Percentiles rank a stretch among this genome's conserved stretches.
Conservation (phyloP, 2,113 vertebrate genomes). For the Uropsilus gracilis region DNA sequence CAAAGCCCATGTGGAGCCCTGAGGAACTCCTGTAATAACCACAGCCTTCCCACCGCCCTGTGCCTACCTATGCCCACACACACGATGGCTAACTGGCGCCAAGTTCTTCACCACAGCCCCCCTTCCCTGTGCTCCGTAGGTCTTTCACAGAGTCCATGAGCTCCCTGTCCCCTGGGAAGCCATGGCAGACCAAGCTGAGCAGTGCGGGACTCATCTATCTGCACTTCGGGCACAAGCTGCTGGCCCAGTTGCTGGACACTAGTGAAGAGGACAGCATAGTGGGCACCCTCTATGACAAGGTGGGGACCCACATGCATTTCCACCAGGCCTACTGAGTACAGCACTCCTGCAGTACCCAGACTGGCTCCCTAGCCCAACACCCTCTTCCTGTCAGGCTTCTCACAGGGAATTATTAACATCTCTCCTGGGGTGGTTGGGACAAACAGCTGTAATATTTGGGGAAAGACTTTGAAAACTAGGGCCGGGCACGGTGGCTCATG, state of each 20-base stretch:
- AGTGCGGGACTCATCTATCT: slow-evolving; percentile 95
- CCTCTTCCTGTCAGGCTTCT: not conserved
- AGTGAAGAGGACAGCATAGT: slow-evolving; percentile 86
- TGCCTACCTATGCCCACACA: no score
- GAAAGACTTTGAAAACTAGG: not conserved
- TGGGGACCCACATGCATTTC: not conserved
- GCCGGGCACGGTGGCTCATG: no score
- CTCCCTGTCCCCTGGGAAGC: slow-evolving; percentile 91
- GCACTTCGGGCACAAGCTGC: slow-evolving; percentile 92
- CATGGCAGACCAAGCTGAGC: slow-evolving; percentile 96
- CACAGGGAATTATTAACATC: not conserved
- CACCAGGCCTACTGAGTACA: not conserved
- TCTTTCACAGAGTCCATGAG: slow-evolving; percentile 91
- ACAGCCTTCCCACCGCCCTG: no score
- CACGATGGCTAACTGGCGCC: not conserved
- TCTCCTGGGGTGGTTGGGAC: not conserved
- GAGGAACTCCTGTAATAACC: not conserved
- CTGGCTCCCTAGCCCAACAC: not conserved
- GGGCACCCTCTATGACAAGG: slow-evolving; percentile 91
- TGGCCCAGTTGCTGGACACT: slow-evolving; percentile 87
- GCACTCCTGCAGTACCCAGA: not conserved
- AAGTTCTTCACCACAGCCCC: not conserved
- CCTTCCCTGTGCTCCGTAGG: slow-evolving; percentile 79
- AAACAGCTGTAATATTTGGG: not conserved
- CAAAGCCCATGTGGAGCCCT: not conserved